Percentiles rank a stretch among this genome's conserved stretches.
Conservation (phyloP, 2,797 vertebrate genomes). For the Leptodactylus fallax region DNA sequence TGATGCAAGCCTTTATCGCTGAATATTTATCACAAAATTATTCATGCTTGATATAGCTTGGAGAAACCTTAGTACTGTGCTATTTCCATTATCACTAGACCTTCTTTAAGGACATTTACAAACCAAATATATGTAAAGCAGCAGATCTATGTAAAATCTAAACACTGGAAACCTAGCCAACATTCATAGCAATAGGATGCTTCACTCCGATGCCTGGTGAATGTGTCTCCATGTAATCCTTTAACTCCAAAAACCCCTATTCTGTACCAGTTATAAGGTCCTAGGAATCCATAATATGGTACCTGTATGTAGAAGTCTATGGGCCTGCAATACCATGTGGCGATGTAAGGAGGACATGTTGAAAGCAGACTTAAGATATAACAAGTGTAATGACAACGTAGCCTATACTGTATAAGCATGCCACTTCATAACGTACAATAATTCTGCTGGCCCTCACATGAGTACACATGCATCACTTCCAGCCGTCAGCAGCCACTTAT, state of each 20-base stretch:
- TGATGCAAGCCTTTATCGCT: neutral
- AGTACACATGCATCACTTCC: constrained; percentile 31
- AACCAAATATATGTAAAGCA: constrained; percentile 51
- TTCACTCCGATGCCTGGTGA: neutral
- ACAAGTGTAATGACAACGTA: constrained; percentile 13
- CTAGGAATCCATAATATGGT: too few species aligned
- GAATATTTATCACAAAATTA: neutral
- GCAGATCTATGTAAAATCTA: neutral
- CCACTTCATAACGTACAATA: neutral
- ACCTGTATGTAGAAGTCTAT: too few species aligned
- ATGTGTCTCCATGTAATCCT: neutral
- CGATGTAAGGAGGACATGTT: neutral
- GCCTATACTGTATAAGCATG: neutral
- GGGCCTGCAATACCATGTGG: neutral
- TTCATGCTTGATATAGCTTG: neutral
- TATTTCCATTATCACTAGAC: constrained; percentile 5
- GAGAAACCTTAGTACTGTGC: neutral
- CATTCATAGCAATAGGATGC: neutral
- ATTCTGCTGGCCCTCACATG: constrained; percentile 13
- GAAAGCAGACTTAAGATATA: neutral
- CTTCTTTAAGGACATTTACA: constrained; percentile 37
- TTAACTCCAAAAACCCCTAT: neutral
- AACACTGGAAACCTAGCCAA: neutral
- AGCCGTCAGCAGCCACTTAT: constrained; percentile 52
- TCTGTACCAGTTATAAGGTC: too few species aligned